Conservation (phyloP, 2,797 vertebrate species). For the Pseudomugil tenellus region DNA sequence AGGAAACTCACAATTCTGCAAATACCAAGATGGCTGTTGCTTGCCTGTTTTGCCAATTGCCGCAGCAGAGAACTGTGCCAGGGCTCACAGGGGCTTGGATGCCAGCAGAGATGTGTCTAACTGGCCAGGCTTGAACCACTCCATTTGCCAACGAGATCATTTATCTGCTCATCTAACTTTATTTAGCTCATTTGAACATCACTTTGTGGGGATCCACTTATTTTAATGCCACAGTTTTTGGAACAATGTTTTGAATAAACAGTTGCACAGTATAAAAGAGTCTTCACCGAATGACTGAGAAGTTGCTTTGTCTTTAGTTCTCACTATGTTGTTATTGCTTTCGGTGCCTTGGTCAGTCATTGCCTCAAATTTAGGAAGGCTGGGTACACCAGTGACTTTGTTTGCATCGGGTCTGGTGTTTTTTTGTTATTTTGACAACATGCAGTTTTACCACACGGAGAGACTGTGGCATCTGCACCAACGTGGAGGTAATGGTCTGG, state of each 20-base stretch:
- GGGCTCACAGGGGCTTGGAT: constrained; percentile 40
- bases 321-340: background rate
- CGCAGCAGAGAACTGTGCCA: constrained; percentile 56
- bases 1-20: constrained; percentile 64
- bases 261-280: background rate
- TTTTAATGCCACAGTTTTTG: constrained; percentile 6
- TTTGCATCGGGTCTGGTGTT: constrained; percentile 26
- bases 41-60: constrained; percentile 68
- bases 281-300: background rate
- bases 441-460: constrained; percentile 61
- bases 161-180: constrained; percentile 56
- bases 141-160: constrained; percentile 53
- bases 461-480: constrained; percentile 64
- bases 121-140: constrained; percentile 42
- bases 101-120: constrained; percentile 63
- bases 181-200: constrained; percentile 50
- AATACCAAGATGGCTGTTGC: constrained; percentile 61
- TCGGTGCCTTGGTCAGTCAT: constrained; percentile 20
- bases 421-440: constrained; percentile 54
- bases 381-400: constrained; percentile 24
- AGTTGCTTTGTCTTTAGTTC: constrained; percentile 8
- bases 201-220: constrained; percentile 11
- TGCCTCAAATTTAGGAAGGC: constrained; percentile 9
- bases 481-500: constrained; percentile 66
- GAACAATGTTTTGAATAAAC: constrained; percentile 2